Base-by-base conservation (phyloP, 1,140 invertebrate species). In the Dendroctonus valens region DNA sequence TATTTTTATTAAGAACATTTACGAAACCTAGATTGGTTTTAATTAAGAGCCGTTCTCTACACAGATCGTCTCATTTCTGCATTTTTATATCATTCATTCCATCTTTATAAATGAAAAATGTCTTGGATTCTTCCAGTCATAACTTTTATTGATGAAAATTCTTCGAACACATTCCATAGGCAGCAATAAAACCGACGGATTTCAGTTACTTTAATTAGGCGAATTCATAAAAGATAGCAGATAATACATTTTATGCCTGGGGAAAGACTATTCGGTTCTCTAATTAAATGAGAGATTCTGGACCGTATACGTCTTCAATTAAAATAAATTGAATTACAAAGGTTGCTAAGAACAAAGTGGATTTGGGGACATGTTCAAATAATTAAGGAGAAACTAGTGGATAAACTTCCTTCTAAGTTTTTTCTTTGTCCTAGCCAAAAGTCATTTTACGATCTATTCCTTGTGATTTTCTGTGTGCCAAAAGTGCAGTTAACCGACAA, bases 101-200 rank as follows among this genome's bases (percentile, higher is more conserved):
- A 39, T 58, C 55, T 44, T 44, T 58, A 44, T 58, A 58, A 58
- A 58, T 58, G 55, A 58, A 58, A 58, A 58, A 58, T 58, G 55
- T 41, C 55, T 58, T 39, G 55, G 8, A 58, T 58, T 58, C 55
- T 39, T 42, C 11, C 41, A 58, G 55, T 58, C 55, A 58, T 58
- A 58, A 58, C 55, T 58, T 58, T 58, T 58, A 58, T 58, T 58
- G 55, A 58, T 58, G 55, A 44, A 58, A 58, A 58, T 58, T 58
- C 55, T 41, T 55, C n/a, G 38, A 42, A 42, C 55, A 58, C 55
- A 58, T 58, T 58, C 55, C 55, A 12, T 44, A 44, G 12, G 41
- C 55, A 58, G 40, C 55, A 58, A 42, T 58, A 58, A 58, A 44
- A 58, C 40, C 41, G 15, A 44, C 15, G 55, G 40, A 42, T 58